Evolutionary conservation across 2,113 vertebrate genomes (phyloP).

Genomic region (Prietella phreatophila): DNA sequence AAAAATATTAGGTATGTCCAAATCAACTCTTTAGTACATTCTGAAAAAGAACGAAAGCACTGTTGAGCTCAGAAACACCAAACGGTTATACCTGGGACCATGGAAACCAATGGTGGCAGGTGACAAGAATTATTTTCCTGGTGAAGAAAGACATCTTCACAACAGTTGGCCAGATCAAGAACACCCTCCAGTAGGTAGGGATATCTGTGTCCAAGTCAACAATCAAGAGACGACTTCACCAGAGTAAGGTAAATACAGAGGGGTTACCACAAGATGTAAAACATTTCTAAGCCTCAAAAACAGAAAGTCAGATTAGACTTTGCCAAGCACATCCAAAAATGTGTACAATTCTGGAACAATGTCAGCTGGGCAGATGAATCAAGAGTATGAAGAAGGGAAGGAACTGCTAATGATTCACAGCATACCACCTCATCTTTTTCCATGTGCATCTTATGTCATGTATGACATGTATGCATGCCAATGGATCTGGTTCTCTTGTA

Average conservation of each 20-base stretch:
- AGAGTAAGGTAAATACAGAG: background rate
- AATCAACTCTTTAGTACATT: no score
- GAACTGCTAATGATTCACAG: background rate
- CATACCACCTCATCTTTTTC: background rate
- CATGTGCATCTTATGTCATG: background rate
- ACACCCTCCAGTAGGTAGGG: background rate
- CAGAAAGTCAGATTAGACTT: background rate
- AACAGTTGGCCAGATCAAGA: background rate
- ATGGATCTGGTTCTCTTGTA: no score
- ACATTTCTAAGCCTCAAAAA: background rate
- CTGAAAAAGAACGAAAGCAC: no score
- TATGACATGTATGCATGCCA: no score
- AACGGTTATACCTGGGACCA: background rate
- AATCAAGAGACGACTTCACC: background rate
- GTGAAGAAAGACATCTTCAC: background rate
- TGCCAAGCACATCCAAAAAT: background rate
- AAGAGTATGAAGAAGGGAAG: background rate
- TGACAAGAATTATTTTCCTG: background rate
- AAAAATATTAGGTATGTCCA: no score
- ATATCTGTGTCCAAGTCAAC: background rate
- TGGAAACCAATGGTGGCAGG: background rate
- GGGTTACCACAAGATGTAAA: background rate
- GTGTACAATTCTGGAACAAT: background rate
- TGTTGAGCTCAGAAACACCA: background rate
- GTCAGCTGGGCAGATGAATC: background rate